Evolutionary conservation across 2,888 invertebrate genomes (phyloP).

Genomic region (Ornithoptera priamus): DNA sequence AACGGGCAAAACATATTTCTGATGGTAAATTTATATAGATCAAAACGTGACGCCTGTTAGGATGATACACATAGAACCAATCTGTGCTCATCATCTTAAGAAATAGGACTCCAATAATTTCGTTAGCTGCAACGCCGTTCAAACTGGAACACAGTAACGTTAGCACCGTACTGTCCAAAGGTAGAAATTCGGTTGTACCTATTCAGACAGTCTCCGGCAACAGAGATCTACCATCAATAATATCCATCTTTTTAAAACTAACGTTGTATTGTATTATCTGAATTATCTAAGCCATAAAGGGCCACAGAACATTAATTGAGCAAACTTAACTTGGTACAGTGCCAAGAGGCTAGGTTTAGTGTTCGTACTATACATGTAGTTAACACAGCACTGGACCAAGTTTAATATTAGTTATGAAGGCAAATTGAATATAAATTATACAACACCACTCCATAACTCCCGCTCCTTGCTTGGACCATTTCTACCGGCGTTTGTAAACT

Average conservation of each 20-base stretch:
- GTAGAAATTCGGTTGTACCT: no score
- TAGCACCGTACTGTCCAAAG: no score
- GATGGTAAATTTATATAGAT: no score
- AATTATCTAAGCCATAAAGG: conserved; percentile 1
- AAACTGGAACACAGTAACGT: no score
- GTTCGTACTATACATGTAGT: conserved; percentile 25
- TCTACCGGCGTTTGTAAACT: conserved; percentile 20
- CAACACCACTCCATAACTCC: conserved; percentile 24
- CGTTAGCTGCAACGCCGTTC: no score
- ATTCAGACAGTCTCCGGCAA: no score
- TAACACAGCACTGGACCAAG: conserved; percentile 23
- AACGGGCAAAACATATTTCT: no score
- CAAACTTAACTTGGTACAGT: conserved; percentile 25
- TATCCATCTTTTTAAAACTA: neutral
- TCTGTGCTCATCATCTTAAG: no score
- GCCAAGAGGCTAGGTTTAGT: conserved; percentile 18
- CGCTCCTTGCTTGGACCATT: conserved; percentile 16
- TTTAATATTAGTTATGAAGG: conserved; percentile 28
- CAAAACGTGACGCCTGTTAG: no score
- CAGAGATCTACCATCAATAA: no score
- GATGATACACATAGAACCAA: no score
- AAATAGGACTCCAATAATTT: no score
- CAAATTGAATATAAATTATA: conserved; percentile 30
- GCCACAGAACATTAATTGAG: conserved; percentile 21
- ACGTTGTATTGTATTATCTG: neutral